Conservation (phyloP, 2,113 vertebrate genomes). For the Patagioenas fasciata region DNA sequence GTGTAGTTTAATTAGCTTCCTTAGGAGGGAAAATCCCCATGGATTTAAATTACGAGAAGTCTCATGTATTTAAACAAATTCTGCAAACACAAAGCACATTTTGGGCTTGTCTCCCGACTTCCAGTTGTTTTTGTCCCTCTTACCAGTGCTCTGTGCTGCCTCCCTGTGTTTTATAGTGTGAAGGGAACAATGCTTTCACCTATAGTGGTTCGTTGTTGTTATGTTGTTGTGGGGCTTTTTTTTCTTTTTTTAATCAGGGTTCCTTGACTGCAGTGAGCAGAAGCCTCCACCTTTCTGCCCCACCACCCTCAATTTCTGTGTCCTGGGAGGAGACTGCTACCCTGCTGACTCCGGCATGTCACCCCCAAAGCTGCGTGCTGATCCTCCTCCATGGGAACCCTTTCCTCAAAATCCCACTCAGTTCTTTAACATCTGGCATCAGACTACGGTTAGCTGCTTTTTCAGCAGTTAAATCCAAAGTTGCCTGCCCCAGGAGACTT, state of each 20-base stretch:
- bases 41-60: not conserved
- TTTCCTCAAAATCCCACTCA: not conserved
- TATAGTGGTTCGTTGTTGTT: not conserved
- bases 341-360: not conserved
- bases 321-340: not conserved
- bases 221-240: no score
- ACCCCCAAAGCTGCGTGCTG: rapidly evolving
- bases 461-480: not conserved
- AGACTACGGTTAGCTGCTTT: not conserved
- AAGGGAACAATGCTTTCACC: not conserved
- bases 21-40: not conserved
- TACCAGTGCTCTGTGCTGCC: not conserved
- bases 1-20: constrained; percentile 27
- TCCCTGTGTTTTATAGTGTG: not conserved
- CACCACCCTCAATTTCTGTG: rapidly evolving
- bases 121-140: not conserved
- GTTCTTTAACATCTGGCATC: not conserved
- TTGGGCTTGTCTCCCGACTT: not conserved
- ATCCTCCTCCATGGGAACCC: not conserved
- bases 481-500: not conserved
- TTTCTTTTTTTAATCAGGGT: rapidly evolving
- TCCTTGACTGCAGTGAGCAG: not conserved
- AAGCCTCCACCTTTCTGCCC: not conserved
- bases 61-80: not conserved
- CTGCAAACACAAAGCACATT: not conserved